These are phyloP conservation scores for Platysteira castanea DNA, from an alignment of 2,113 vertebrate genomes.

Conservation along the genomic window DNA sequence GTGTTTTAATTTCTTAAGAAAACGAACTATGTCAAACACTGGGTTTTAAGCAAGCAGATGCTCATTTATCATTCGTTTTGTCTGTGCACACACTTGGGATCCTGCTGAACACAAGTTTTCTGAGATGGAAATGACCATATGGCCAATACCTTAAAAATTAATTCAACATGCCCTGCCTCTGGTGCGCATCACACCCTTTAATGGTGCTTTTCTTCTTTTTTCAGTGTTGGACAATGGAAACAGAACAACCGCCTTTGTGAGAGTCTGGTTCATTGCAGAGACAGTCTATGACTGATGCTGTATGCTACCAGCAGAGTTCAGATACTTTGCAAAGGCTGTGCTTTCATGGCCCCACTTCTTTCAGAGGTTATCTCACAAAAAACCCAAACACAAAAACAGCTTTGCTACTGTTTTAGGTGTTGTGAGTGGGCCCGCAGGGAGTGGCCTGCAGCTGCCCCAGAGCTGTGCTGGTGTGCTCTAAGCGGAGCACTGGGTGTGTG, in stretches of 20 bases:
- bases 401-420: neutral
- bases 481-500: neutral
- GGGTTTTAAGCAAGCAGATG: constrained; percentile 61
- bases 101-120: constrained; percentile 40
- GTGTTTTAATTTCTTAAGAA: constrained; percentile 62
- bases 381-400: neutral
- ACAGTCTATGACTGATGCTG: neutral
- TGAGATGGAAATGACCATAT: constrained; percentile 56
- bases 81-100: constrained; percentile 6
- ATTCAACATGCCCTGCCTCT: constrained; percentile 23
- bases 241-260: neutral
- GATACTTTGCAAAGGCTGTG: neutral
- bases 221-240: neutral
- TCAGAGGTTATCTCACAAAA: neutral
- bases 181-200: neutral
- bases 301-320: neutral
- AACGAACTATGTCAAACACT: constrained; percentile 61
- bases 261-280: neutral
- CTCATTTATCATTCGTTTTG: constrained; percentile 58
- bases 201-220: neutral
- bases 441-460: neutral
- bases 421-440: neutral
- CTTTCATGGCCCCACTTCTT: neutral
- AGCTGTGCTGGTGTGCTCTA: neutral
- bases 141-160: constrained; percentile 47